Percentiles rank a stretch among this genome's conserved stretches.
Evolutionary conservation across 1,140 invertebrate genomes (phyloP).

Genomic region (Steinernema khuongi): DNA sequence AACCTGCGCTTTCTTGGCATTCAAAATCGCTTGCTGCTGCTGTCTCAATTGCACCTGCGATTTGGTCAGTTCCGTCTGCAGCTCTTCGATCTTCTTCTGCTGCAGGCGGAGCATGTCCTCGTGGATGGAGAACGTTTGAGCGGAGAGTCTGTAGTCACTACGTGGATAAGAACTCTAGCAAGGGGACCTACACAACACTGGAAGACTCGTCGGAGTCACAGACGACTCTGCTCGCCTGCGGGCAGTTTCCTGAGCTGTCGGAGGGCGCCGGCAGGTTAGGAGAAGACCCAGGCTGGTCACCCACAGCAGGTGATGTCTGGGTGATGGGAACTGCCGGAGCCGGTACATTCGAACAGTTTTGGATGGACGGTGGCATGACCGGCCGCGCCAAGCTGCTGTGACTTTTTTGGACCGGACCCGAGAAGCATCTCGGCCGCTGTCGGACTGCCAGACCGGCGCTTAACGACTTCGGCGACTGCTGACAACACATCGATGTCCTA

Average conservation of each 20-base stretch:
- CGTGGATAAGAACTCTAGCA: constrained; percentile 24
- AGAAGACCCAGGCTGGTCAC: constrained; percentile 23
- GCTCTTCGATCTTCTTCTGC: constrained; percentile 76
- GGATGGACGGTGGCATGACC: constrained; percentile 11
- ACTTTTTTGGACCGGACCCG: constrained; percentile 15
- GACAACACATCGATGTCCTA: constrained; percentile 19
- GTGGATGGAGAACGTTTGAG: constrained; percentile 44
- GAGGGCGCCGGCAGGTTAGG: constrained; percentile 19
- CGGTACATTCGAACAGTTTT: not conserved
- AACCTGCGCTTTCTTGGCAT: constrained; percentile 44
- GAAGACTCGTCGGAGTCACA: constrained; percentile 24
- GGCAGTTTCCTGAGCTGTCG: not conserved
- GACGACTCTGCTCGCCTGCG: constrained; percentile 3
- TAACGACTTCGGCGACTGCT: constrained; percentile 15
- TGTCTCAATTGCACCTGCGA: constrained; percentile 55
- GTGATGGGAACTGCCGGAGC: not conserved
- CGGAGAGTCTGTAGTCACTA: constrained; percentile 34
- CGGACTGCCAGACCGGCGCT: not conserved
- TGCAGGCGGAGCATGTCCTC: constrained; percentile 68
- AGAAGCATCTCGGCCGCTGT: not conserved
- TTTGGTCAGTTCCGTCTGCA: constrained; percentile 71
- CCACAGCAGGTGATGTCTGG: constrained; percentile 16
- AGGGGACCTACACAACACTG: constrained; percentile 21
- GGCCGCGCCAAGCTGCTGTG: constrained; percentile 6
- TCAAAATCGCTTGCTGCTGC: constrained; percentile 49